These are phyloP conservation scores for Rhea americana DNA, from an alignment of 2,113 vertebrate species.

Conservation along the genomic window DNA sequence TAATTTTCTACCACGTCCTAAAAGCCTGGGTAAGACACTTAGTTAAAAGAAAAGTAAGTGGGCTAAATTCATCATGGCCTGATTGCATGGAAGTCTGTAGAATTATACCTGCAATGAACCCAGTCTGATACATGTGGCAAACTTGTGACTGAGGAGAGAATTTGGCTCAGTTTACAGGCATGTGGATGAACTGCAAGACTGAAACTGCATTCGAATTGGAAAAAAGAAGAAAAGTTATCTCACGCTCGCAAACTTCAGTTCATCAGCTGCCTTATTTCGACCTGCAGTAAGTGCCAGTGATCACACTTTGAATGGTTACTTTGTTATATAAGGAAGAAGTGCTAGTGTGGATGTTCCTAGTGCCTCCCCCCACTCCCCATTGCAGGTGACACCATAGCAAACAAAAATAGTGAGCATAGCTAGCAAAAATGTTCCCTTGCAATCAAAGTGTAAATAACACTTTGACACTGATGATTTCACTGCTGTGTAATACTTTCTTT, in stretches of 20 bases:
- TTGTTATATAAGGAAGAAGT: conserved; percentile 10
- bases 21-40: background rate
- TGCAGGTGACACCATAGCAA: conserved; percentile 31
- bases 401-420: conserved; percentile 30
- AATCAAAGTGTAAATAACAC: conserved; percentile 29
- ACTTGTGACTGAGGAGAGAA: background rate
- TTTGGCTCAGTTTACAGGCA: background rate
- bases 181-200: background rate
- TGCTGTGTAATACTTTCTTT: background rate
- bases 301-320: background rate
- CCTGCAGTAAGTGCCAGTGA: background rate
- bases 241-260: accelerated
- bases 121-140: background rate
- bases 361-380: background rate
- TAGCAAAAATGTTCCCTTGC: background rate
- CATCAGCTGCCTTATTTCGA: background rate
- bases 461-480: background rate
- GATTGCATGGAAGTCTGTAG: background rate
- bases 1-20: background rate
- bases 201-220: background rate
- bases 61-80: background rate
- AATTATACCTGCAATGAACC: background rate
- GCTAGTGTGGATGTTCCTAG: background rate
- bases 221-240: conserved; percentile 9
- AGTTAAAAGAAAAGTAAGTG: background rate